Base-by-base conservation (phyloP, 2,797 vertebrate genomes). In the Mionectes olivaceus region DNA sequence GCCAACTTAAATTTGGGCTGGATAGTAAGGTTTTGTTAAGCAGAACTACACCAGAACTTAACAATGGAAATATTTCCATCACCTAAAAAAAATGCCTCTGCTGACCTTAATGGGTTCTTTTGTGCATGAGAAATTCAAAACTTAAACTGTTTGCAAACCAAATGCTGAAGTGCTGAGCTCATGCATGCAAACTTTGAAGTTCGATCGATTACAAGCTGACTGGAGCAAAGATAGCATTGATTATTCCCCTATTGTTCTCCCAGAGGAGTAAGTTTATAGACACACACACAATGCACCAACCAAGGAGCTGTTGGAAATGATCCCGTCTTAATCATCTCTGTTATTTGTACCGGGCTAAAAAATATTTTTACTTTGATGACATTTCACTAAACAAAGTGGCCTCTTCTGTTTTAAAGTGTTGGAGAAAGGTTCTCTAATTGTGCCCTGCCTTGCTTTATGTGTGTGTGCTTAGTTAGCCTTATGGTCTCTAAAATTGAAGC, bases 121-220 rank as follows among this genome's bases (percentile, higher is more conserved):
- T 90, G 70, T 88, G 77, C 83, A 53, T 21, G 77, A 91, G 94
- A 94, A 94, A 90, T 84, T 82, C 24, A 90, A 94, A 93, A 88
- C 92, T 90, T 82, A 49, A 76, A 63, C 70, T 93, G 92, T 94
- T 92, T 90, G 91, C 91, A 96, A 94, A 93, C 83, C 4, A 9
- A 23, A 79, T 52, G 56, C 84, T 73, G 74, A 90, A 90, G 56
- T 84, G 83, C 95, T 96, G 95, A 93, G 83, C 83, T 94, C 89
- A 67, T 39, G 60, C 80, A 70, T 53, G 47, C 76, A 78, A 55
- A 87, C 87, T 83, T 91, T 69, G 76, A 87, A 86, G 87, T 79
- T 70, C 1, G 3, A 90, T 96, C 13, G 7, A 88, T 94, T 87
- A 73, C 69, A 67, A 74, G 75, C 91, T 83, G 89, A 75, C 84